Evolutionary conservation across 2,888 invertebrate species (phyloP).

Genomic region (Omphaloscelis lunosa): DNA sequence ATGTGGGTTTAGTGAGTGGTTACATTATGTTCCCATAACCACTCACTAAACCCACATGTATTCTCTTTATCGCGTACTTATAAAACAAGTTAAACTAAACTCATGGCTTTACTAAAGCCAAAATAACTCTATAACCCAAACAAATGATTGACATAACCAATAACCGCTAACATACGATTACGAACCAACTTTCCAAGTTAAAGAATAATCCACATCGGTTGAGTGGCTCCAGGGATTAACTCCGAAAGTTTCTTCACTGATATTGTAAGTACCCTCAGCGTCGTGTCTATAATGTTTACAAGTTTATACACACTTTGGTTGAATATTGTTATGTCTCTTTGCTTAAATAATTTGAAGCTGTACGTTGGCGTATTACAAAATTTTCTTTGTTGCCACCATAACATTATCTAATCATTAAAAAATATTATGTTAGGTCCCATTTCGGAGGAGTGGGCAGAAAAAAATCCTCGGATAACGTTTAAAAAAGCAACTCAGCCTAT

Average conservation of each 20-base stretch:
- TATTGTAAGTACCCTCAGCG: conserved; percentile 34
- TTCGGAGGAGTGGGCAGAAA: background rate
- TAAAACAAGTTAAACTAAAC: no score
- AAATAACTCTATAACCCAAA: background rate
- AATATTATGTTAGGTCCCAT: background rate
- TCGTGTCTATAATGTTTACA: conserved; percentile 38
- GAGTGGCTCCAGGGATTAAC: conserved; percentile 60
- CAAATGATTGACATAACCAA: conserved; percentile 39
- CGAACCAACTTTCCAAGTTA: conserved; percentile 42
- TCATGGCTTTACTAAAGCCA: no score
- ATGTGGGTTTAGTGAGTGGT: no score
- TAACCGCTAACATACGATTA: conserved; percentile 54
- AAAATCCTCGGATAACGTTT: no score
- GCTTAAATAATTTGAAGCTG: conserved; percentile 4
- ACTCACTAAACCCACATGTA: no score
- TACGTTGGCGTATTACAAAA: background rate
- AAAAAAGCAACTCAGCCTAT: no score
- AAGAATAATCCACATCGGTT: conserved; percentile 53
- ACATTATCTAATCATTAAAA: background rate
- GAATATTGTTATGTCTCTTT: conserved; percentile 35
- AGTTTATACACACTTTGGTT: conserved; percentile 32
- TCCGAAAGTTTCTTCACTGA: conserved; percentile 48
- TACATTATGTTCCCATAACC: no score
- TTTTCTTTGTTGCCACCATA: background rate
- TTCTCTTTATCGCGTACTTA: no score